Conservation (phyloP, 2,888 invertebrate genomes). For the Drosophila testacea region DNA sequence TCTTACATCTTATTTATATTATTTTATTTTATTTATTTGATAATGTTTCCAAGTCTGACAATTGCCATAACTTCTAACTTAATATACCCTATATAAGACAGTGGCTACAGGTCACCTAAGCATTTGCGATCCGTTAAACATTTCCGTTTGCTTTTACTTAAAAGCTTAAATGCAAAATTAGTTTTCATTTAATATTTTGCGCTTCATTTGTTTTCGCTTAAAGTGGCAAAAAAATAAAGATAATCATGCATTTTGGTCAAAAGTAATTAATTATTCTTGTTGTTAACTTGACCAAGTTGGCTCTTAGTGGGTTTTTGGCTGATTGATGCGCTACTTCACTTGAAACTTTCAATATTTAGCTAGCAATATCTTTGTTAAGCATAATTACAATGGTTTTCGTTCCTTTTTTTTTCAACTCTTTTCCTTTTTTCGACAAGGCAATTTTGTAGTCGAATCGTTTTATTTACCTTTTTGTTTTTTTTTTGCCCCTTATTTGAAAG, state of each 20-base stretch:
- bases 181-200: slow-evolving; percentile 51
- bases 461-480: slow-evolving; percentile 12
- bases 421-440: slow-evolving; percentile 32
- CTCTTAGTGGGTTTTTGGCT: slow-evolving; percentile 19
- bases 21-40: no score
- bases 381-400: slow-evolving; percentile 53
- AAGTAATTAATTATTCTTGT: slow-evolving; percentile 64
- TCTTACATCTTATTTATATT: no score
- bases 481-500: slow-evolving; percentile 46
- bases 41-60: no score
- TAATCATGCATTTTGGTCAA: slow-evolving; percentile 32
- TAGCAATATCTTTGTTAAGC: slow-evolving; percentile 55
- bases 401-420: slow-evolving; percentile 21
- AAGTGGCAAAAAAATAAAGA: slow-evolving; percentile 32
- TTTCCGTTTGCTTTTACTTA: slow-evolving; percentile 62
- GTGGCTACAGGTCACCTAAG: slow-evolving; percentile 35
- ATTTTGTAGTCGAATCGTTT: slow-evolving; percentile 41
- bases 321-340: slow-evolving; percentile 55
- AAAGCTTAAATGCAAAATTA: slow-evolving; percentile 49
- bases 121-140: slow-evolving; percentile 25
- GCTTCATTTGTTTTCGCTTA: slow-evolving; percentile 43
- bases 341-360: slow-evolving; percentile 53
- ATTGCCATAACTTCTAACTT: neutral
- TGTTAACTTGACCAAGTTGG: slow-evolving; percentile 47
- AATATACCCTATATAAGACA: neutral